Evolutionary conservation across 2,113 vertebrate species (phyloP).

Genomic region (Dolichallabes microphthalmus): DNA sequence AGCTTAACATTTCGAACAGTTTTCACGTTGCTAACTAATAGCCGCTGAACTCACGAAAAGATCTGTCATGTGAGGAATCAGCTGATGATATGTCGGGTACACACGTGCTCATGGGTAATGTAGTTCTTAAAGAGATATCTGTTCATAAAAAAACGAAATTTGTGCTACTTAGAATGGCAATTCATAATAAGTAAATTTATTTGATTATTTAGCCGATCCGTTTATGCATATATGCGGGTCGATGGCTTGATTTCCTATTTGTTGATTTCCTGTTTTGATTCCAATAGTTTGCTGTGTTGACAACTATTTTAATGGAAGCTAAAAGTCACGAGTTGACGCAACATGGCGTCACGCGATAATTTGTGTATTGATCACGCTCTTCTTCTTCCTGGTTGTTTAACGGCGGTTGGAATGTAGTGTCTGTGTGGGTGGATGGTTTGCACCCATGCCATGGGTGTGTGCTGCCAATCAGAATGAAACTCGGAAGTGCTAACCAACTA

Average conservation of each 20-base stretch:
- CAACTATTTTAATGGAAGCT: no score
- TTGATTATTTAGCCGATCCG: neutral
- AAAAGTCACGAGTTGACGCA: no score
- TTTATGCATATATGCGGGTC: neutral
- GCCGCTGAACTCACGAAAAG: conserved; percentile 22
- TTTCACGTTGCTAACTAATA: neutral
- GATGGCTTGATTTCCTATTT: neutral
- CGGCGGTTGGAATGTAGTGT: no score
- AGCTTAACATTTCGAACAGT: neutral
- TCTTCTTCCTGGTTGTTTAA: no score
- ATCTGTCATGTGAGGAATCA: conserved; percentile 68
- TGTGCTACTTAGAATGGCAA: neutral
- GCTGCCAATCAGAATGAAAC: no score
- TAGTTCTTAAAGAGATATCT: conserved; percentile 34
- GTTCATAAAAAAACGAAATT: neutral
- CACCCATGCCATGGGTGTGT: no score
- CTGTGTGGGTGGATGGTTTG: no score
- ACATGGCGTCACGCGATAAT: no score
- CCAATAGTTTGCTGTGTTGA: neutral
- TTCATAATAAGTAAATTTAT: no score
- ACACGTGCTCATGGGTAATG: conserved; percentile 36
- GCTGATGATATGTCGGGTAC: conserved; percentile 60
- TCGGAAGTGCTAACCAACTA: no score
- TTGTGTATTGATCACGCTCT: no score
- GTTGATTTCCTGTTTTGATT: neutral